These are phyloP conservation scores for Galeruca laticollis DNA, from an alignment of 2,888 invertebrate species.

Conservation along the genomic window DNA sequence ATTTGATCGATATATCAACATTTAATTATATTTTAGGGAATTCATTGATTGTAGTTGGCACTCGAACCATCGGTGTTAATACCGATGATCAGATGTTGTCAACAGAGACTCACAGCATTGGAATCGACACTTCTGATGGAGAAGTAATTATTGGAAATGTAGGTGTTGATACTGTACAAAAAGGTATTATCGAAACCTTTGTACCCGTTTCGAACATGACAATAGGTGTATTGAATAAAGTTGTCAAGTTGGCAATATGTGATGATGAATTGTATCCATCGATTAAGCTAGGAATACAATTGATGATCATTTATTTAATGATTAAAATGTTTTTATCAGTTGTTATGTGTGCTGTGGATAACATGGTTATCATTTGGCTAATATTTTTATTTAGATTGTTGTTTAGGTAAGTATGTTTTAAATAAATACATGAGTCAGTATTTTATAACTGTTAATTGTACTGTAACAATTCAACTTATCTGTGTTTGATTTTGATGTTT, in stretches of 20 bases:
- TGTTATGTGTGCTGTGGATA: not conserved
- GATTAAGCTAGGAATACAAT: not conserved
- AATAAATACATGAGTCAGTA: not conserved
- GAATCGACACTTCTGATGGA: not conserved
- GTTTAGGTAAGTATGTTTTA: not conserved
- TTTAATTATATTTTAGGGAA: not conserved
- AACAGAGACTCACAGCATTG: not conserved
- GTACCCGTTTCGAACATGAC: not conserved
- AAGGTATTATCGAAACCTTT: not conserved
- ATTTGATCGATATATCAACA: not conserved
- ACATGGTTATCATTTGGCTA: not conserved
- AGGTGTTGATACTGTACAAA: not conserved
- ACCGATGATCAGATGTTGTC: not conserved
- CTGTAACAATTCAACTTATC: no score
- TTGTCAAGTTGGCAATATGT: not conserved
- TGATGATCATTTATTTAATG: not conserved
- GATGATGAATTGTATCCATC: not conserved
- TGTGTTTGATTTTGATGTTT: no score
- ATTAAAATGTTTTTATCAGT: not conserved
- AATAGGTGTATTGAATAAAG: not conserved
- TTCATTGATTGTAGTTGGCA: not conserved
- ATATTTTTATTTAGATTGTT: not conserved
- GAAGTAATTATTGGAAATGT: not conserved
- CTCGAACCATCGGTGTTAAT: not conserved
- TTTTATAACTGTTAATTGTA: no score